phyloP scores from a whole-genome alignment of 2,888 invertebrate species.

The Pterostichus niger region DNA sequence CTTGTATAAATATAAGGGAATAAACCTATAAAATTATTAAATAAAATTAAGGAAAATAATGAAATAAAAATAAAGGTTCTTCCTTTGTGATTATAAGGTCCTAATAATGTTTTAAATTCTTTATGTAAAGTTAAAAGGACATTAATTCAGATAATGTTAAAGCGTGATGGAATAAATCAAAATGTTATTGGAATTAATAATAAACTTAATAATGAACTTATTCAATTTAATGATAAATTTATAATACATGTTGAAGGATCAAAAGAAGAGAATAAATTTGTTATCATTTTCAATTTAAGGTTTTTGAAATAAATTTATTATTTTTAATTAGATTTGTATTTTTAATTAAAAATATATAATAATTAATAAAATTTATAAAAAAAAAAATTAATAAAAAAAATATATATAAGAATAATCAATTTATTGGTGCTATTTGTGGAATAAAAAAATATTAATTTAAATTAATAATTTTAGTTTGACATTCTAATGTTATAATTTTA shows the following conservation, averaged over 20 bases:
- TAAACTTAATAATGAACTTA: no score
- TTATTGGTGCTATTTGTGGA: conserved; percentile 84
- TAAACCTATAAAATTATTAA: conserved; percentile 84
- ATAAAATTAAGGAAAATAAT: conserved; percentile 82
- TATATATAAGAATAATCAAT: conserved; percentile 77
- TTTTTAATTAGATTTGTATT: conserved; percentile 72
- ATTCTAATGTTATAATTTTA: conserved; percentile 82
- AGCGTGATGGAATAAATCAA: conserved; percentile 80
- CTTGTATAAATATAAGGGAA: conserved; percentile 86
- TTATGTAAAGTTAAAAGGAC: conserved; percentile 77
- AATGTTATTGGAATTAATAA: conserved; percentile 79
- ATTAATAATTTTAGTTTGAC: conserved; percentile 84
- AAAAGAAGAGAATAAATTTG: conserved; percentile 84
- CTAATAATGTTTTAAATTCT: conserved; percentile 81
- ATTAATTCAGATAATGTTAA: conserved; percentile 78
- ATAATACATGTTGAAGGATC: conserved; percentile 81
- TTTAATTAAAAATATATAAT: conserved; percentile 76
- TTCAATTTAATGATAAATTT: conserved; percentile 81
- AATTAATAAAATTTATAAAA: conserved; percentile 79
- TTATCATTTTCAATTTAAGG: conserved; percentile 82
- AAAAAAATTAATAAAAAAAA: conserved; percentile 76
- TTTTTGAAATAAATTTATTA: conserved; percentile 70
- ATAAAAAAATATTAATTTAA: conserved; percentile 82
- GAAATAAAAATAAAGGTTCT: conserved; percentile 80
- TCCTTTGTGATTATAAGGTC: conserved; percentile 77